Evolutionary conservation across 1,140 invertebrate species (phyloP).

Genomic region (fruit fly (Drosophila melanogaster)): Release_6_plus_ISO1_MT NT_033777.3:14499001-14499500

Average conservation of each 20-base stretch:
- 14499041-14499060: slow-evolving; percentile 48
- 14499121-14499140: neutral
- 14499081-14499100: slow-evolving; percentile 69
- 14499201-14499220: slow-evolving; percentile 67
- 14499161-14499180: slow-evolving; percentile 28
- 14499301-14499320: slow-evolving; percentile 72
- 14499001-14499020: slow-evolving; percentile 17
- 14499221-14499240: slow-evolving; percentile 69
- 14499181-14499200: slow-evolving; percentile 32
- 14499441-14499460: slow-evolving; percentile 23
- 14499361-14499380: slow-evolving; percentile 50
- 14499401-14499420: slow-evolving; percentile 30
- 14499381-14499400: slow-evolving; percentile 22
- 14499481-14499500: slow-evolving; percentile 32
- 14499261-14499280: slow-evolving; percentile 83
- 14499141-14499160: slow-evolving; percentile 19
- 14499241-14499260: slow-evolving; percentile 81
- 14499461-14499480: slow-evolving; percentile 31
- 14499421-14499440: slow-evolving; percentile 25
- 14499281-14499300: slow-evolving; percentile 76
- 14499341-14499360: slow-evolving; percentile 55
- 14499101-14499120: slow-evolving; percentile 1
- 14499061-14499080: slow-evolving; percentile 80
- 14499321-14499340: slow-evolving; percentile 35
- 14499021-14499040: slow-evolving; percentile 38